phyloP scores from a whole-genome alignment of 2,888 invertebrate species.

The Ochropleura leucogaster region DNA sequence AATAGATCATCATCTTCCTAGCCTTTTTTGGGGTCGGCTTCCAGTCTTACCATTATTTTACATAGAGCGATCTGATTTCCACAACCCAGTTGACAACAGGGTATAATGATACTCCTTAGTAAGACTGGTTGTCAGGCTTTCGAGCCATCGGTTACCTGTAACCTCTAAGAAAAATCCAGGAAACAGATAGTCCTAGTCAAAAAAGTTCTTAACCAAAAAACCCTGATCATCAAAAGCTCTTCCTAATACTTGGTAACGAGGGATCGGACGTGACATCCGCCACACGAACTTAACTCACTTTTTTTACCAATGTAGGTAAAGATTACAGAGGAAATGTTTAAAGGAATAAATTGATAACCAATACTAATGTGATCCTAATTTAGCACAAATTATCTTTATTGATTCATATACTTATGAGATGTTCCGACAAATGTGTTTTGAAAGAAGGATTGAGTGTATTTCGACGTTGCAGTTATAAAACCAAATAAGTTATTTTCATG shows the following conservation, averaged over 20 bases:
- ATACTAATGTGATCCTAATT: conserved; percentile 57
- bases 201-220: neutral
- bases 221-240: conserved; percentile 11
- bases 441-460: neutral
- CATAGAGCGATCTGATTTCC: too few species aligned
- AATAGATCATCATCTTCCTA: too few species aligned
- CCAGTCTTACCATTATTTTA: too few species aligned
- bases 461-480: too few species aligned
- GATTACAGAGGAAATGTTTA: conserved; percentile 57
- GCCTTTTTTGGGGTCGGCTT: too few species aligned
- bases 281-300: conserved; percentile 49
- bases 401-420: conserved; percentile 35
- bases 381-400: conserved; percentile 57
- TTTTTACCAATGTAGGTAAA: conserved; percentile 44
- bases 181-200: neutral
- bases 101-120: too few species aligned
- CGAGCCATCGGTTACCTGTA: too few species aligned
- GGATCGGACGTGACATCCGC: conserved; percentile 75
- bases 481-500: too few species aligned
- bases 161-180: neutral
- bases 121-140: too few species aligned
- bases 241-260: conserved; percentile 67
- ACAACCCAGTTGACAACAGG: too few species aligned
- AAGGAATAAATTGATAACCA: conserved; percentile 62
- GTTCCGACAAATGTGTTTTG: conserved; percentile 45